phyloP scores from a whole-genome alignment of 1,140 invertebrate species.

The Drosophila pseudoobscura region DNA sequence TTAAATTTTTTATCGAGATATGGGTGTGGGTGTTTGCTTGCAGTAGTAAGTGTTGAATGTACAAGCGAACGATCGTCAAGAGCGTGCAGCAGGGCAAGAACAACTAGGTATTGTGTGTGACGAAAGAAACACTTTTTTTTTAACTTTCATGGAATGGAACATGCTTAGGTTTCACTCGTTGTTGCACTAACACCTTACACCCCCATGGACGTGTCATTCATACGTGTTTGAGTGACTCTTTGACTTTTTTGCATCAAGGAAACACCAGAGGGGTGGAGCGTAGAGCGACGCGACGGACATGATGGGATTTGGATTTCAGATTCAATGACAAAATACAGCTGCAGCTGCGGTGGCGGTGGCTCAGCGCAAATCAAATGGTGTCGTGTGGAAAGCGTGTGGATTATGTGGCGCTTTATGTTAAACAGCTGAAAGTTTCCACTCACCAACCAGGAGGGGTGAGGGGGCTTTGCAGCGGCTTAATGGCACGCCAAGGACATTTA shows the following conservation, averaged over 20 bases:
- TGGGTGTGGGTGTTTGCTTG: too few relatives aligned
- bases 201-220: too few relatives aligned
- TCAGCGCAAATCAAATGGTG: slow-evolving; percentile 10
- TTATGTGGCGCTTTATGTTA: slow-evolving; percentile 16
- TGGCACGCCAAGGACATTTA: slow-evolving; percentile 7
- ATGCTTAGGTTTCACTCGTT: too few relatives aligned
- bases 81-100: too few relatives aligned
- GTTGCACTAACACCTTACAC: too few relatives aligned
- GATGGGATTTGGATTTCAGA: not conserved
- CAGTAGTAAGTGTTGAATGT: too few relatives aligned
- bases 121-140: not conserved
- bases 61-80: too few relatives aligned
- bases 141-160: too few relatives aligned
- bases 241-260: not conserved
- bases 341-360: too few relatives aligned
- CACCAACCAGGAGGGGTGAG: not conserved
- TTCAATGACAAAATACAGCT: slow-evolving; percentile 10
- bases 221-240: not conserved
- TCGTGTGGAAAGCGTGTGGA: slow-evolving; percentile 11
- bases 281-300: not conserved
- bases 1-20: not conserved
- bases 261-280: too few relatives aligned
- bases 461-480: not conserved
- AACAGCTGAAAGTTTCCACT: slow-evolving; percentile 9
- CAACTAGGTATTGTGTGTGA: too few relatives aligned